Conservation (phyloP, 2,797 vertebrate genomes). For the Saxicola maurus region DNA sequence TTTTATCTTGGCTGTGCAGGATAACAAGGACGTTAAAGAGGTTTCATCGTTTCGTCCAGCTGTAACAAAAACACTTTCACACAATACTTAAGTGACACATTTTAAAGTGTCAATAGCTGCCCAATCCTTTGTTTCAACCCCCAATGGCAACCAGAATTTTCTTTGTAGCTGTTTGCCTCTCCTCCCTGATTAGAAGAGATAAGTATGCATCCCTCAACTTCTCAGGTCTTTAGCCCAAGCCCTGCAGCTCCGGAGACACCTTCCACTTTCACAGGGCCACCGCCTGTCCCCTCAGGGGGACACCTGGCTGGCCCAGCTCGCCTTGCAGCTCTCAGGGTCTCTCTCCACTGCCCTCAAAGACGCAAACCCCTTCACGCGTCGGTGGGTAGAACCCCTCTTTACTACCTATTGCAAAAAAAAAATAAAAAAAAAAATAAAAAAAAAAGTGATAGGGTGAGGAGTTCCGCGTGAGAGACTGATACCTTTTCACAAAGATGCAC, state of each 20-base stretch:
- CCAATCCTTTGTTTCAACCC: neutral
- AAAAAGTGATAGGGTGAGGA: neutral
- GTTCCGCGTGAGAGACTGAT: neutral
- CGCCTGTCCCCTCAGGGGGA: accelerated
- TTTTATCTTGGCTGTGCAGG: neutral
- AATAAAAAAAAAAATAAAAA: neutral
- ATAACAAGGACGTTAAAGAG: neutral
- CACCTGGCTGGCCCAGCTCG: neutral
- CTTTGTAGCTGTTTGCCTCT: neutral
- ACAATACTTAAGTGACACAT: neutral
- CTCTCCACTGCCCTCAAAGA: neutral
- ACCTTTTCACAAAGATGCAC: neutral
- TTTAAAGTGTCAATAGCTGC: neutral
- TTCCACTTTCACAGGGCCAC: neutral
- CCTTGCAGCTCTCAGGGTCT: neutral
- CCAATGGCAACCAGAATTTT: neutral
- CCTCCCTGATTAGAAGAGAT: neutral
- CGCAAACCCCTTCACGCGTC: accelerated
- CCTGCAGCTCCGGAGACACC: neutral
- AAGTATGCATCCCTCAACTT: neutral
- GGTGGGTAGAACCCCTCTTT: neutral
- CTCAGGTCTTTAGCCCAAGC: neutral
- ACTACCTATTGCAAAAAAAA: too few species aligned
- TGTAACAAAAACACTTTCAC: neutral
- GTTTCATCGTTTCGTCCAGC: neutral